These are phyloP conservation scores for Coregonus ussuriensis DNA, from an alignment of 2,797 vertebrate species.

Conservation along the genomic window DNA sequence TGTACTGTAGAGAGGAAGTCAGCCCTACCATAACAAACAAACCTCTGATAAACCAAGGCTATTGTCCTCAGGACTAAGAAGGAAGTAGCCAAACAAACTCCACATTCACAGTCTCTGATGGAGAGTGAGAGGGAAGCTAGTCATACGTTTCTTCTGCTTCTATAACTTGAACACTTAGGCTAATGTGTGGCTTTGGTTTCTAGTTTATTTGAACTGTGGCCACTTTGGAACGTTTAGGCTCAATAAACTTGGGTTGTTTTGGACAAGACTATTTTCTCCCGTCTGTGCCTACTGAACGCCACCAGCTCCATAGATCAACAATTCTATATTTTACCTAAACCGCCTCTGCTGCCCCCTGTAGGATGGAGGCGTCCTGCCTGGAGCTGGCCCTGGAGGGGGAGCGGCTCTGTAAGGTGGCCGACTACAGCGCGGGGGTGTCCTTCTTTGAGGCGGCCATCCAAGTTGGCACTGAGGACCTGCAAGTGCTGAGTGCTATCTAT, in stretches of 20 bases:
- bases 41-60: conserved; percentile 33
- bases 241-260: not conserved
- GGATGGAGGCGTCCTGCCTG: conserved; percentile 98
- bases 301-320: too few species aligned
- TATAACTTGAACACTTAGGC: too few species aligned
- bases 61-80: conserved; percentile 69
- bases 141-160: not conserved
- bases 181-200: too few species aligned
- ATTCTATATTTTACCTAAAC: not conserved
- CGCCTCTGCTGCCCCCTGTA: conserved; percentile 50
- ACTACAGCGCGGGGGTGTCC: conserved; percentile 91
- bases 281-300: not conserved
- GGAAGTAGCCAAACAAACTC: conserved; percentile 62
- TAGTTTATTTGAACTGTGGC: too few species aligned
- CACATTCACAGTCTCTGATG: conserved; percentile 21
- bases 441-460: conserved; percentile 98
- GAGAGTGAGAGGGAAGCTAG: conserved; percentile 29
- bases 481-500: conserved; percentile 97
- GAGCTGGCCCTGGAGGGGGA: conserved; percentile 97
- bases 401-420: conserved; percentile 92
- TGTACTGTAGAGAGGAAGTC: conserved; percentile 55
- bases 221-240: too few species aligned
- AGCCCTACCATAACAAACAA: conserved; percentile 58
- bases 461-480: conserved; percentile 95
- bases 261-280: not conserved